Percentiles rank a stretch among this genome's conserved stretches.
These are phyloP conservation scores for Cataglyphis albicans DNA, from an alignment of 2,888 invertebrate genomes.

Conservation along the genomic window DNA sequence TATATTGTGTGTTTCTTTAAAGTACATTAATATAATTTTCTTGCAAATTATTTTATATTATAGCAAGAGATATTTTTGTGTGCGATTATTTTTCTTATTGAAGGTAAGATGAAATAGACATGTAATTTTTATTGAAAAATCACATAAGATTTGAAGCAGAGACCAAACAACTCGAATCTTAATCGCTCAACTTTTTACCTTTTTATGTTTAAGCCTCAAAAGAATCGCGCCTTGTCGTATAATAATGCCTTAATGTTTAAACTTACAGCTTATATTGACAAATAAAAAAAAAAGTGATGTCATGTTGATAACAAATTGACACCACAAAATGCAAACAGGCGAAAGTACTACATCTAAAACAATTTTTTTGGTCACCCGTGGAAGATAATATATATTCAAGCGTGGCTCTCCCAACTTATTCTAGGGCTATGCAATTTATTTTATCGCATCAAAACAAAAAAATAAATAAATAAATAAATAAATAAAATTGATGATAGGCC, in stretches of 20 bases:
- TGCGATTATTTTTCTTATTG: slow-evolving; percentile 21
- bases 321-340: slow-evolving; percentile 81
- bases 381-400: slow-evolving; percentile 83
- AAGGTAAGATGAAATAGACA: slow-evolving; percentile 40
- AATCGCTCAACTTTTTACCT: slow-evolving; percentile 77
- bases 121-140: slow-evolving; percentile 22
- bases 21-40: slow-evolving; percentile 18
- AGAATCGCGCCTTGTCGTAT: slow-evolving; percentile 81
- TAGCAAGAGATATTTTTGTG: background rate
- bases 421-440: slow-evolving; percentile 85
- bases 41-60: slow-evolving; percentile 13
- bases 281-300: slow-evolving; percentile 83
- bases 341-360: slow-evolving; percentile 80
- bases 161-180: slow-evolving; percentile 83
- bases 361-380: slow-evolving; percentile 84
- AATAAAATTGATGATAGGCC: slow-evolving; percentile 83
- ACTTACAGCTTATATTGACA: slow-evolving; percentile 85
- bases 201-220: slow-evolving; percentile 80
- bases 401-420: slow-evolving; percentile 83
- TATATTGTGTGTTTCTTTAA: background rate
- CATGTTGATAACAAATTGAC: slow-evolving; percentile 81
- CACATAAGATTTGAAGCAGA: slow-evolving; percentile 72
- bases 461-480: slow-evolving; percentile 68
- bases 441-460: slow-evolving; percentile 83
- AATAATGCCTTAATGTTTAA: slow-evolving; percentile 85